A percentile compares a stretch with the other conserved stretches of the same genome.
phyloP scores from a whole-genome alignment of 2,113 vertebrate genomes.

The Psittacara wagleri region DNA sequence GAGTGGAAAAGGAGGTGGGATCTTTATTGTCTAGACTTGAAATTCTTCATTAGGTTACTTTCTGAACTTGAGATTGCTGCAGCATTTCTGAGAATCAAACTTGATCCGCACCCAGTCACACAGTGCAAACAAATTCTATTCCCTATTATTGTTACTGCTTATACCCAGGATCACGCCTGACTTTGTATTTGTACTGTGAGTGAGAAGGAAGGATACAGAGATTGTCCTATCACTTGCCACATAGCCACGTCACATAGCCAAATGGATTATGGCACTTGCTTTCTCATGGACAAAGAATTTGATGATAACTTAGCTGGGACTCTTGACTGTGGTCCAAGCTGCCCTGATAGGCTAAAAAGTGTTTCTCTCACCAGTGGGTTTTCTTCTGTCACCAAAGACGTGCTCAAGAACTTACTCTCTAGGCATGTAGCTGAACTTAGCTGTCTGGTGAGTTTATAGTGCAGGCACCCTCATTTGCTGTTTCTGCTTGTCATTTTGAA shows the following conservation, averaged over 20 bases:
- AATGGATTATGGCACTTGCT: neutral
- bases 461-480: neutral
- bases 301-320: neutral
- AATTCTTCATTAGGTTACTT: neutral
- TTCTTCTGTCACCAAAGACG: neutral
- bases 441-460: neutral
- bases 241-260: neutral
- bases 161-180: neutral
- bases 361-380: neutral
- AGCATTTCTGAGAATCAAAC: neutral
- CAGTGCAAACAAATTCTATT: neutral
- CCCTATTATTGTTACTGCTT: neutral
- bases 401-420: neutral
- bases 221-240: neutral
- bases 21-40: neutral
- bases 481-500: neutral
- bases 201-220: neutral
- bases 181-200: neutral
- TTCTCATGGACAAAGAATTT: neutral
- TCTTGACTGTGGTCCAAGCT: neutral
- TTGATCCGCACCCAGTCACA: neutral
- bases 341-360: neutral
- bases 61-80: neutral
- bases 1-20: neutral
- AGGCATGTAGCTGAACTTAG: neutral